A percentile compares a stretch with the other conserved stretches of the same genome.
Conservation (phyloP, 2,888 invertebrate genomes). For the Nebria brevicollis region DNA sequence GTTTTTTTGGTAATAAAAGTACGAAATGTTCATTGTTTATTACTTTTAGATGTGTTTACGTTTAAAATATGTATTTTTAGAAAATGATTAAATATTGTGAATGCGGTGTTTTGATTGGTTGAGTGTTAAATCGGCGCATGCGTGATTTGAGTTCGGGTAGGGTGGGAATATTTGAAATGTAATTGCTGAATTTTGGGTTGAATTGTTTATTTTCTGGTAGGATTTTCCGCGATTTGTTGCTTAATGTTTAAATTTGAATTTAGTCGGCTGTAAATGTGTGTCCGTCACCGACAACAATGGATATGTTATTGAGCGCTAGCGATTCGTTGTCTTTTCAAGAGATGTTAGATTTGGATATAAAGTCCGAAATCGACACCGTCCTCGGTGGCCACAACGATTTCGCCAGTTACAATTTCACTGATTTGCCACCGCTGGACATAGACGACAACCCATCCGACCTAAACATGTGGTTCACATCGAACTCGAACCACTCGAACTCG, state of each 20-base stretch:
- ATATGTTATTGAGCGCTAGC: conserved; percentile 65
- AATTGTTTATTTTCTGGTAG: not conserved
- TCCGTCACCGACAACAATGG: conserved; percentile 64
- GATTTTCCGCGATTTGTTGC: too few relatives aligned
- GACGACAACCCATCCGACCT: conserved; percentile 73
- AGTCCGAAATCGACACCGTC: conserved; percentile 84
- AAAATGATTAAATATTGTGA: not conserved
- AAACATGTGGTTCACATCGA: conserved; percentile 65
- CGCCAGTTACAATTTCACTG: conserved; percentile 71
- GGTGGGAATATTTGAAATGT: not conserved
- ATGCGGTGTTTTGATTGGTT: not conserved
- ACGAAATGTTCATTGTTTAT: not conserved
- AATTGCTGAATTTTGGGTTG: not conserved
- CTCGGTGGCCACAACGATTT: conserved; percentile 77
- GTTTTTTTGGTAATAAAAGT: not conserved
- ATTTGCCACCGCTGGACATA: conserved; percentile 73
- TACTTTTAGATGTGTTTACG: not conserved
- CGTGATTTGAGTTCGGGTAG: not conserved
- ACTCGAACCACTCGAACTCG: conserved; percentile 70
- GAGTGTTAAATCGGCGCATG: not conserved
- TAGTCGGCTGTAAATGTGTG: conserved; percentile 47
- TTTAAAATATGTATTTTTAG: not conserved
- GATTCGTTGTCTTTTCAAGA: conserved; percentile 81
- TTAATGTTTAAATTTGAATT: conserved; percentile 14
- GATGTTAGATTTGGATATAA: conserved; percentile 90